Conservation (phyloP, 37 sponge, comb jelly and placozoan species). For the Axinella damicornis region DNA sequence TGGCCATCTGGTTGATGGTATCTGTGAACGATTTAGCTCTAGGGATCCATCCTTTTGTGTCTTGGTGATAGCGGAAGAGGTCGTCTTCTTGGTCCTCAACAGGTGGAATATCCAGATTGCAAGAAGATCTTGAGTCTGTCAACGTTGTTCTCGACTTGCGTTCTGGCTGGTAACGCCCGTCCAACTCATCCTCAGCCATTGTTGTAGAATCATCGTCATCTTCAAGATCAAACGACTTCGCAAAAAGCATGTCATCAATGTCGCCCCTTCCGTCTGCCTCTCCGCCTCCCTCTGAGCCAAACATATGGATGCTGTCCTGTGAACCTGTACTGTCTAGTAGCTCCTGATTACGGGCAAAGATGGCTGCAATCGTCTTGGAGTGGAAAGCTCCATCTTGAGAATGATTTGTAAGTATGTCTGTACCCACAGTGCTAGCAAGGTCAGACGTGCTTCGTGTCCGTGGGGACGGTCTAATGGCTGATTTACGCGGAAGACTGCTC, state of each 20-base stretch:
- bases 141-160: not conserved
- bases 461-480: slow-evolving; percentile 16
- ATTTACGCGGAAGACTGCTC: not conserved
- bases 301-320: slow-evolving; percentile 70
- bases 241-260: slow-evolving; percentile 57
- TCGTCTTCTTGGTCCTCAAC: slow-evolving; percentile 10
- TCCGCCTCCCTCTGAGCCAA: slow-evolving; percentile 82
- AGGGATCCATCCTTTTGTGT: slow-evolving; percentile 29
- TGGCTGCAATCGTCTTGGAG: slow-evolving; percentile 46
- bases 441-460: slow-evolving; percentile 69
- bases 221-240: slow-evolving; percentile 48
- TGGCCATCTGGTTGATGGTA: slow-evolving; percentile 29
- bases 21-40: slow-evolving; percentile 9
- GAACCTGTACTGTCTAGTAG: slow-evolving; percentile 48
- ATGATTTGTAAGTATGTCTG: slow-evolving; percentile 33
- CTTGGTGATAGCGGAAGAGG: not conserved
- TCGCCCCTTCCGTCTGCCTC: slow-evolving; percentile 74
- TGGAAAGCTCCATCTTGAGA: slow-evolving; percentile 32
- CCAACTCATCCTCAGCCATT: slow-evolving; percentile 24
- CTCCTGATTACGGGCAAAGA: slow-evolving; percentile 64
- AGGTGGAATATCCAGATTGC: slow-evolving; percentile 6
- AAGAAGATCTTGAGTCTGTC: not conserved
- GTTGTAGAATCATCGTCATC: slow-evolving; percentile 54
- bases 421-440: slow-evolving; percentile 62
- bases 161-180: slow-evolving; percentile 7